phyloP scores from a whole-genome alignment of 1,140 invertebrate genomes.

The Colletes latitarsis region DNA sequence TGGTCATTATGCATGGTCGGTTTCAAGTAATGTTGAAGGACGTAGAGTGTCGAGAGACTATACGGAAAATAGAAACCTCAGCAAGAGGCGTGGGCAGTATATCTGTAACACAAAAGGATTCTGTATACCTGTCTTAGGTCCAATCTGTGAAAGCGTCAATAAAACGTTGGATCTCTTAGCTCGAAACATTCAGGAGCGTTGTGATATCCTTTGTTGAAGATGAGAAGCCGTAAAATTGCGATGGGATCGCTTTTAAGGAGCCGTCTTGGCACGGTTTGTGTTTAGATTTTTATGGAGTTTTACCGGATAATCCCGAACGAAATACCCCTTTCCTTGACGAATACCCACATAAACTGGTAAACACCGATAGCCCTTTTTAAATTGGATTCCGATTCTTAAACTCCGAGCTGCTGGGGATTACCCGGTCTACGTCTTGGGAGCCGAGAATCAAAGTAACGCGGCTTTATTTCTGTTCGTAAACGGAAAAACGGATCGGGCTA shows the following conservation, averaged over 20 bases:
- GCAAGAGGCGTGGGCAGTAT: slow-evolving; percentile 32
- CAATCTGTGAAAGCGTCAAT: slow-evolving; percentile 57
- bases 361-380: slow-evolving; percentile 45
- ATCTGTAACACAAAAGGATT: slow-evolving; percentile 50
- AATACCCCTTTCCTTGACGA: slow-evolving; percentile 34
- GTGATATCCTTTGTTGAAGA: slow-evolving; percentile 54
- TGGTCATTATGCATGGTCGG: background rate
- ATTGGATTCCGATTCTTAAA: slow-evolving; percentile 55
- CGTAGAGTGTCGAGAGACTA: background rate
- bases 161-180: slow-evolving; percentile 53
- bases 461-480: slow-evolving; percentile 25
- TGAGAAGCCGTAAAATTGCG: slow-evolving; percentile 61
- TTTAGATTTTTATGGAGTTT: slow-evolving; percentile 63
- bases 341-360: slow-evolving; percentile 51
- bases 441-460: slow-evolving; percentile 12
- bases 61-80: slow-evolving; percentile 45
- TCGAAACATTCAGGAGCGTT: slow-evolving; percentile 33
- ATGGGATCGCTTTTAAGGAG: slow-evolving; percentile 53
- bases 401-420: slow-evolving; percentile 25
- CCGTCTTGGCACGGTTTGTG: slow-evolving; percentile 21
- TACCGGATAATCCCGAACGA: slow-evolving; percentile 52
- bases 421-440: background rate
- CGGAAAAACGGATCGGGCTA: background rate
- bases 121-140: slow-evolving; percentile 51
- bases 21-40: background rate